A percentile compares a stretch with the other conserved stretches of the same genome.
Conservation (phyloP, 2,888 invertebrate genomes). For the Prenolepis imparis region DNA sequence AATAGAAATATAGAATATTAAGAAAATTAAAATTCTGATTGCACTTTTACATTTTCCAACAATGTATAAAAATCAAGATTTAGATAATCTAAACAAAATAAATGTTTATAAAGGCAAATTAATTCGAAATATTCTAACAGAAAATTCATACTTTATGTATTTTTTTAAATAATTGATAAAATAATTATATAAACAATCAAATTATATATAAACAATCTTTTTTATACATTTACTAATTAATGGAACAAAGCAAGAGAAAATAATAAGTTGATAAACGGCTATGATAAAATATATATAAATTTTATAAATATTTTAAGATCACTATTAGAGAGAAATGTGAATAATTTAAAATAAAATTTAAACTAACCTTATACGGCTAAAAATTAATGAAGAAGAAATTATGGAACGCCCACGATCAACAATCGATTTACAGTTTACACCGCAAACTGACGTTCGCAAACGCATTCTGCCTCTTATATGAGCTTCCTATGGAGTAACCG, state of each 20-base stretch:
- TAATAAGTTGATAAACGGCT: not conserved
- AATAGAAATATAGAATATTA: not conserved
- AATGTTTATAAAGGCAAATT: not conserved
- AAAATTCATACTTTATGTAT: not conserved
- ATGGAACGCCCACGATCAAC: not conserved
- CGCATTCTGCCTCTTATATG: slow-evolving; percentile 73
- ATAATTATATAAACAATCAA: not conserved
- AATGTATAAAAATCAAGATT: not conserved
- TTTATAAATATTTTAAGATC: not conserved
- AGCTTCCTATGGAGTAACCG: slow-evolving; percentile 70
- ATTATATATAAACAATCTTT: not conserved
- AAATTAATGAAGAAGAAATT: not conserved
- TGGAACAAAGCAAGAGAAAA: not conserved
- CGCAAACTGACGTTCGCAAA: slow-evolving; percentile 62
- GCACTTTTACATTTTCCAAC: not conserved
- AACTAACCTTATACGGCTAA: slow-evolving; percentile 20
- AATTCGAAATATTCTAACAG: not conserved
- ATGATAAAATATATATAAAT: not conserved
- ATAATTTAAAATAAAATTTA: not conserved
- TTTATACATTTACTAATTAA: not conserved
- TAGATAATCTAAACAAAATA: not conserved
- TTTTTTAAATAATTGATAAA: not conserved
- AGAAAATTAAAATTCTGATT: not conserved
- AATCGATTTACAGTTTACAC: slow-evolving; percentile 51
- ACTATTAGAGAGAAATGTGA: not conserved